Percentiles rank a stretch among this genome's conserved stretches.
phyloP scores from a whole-genome alignment of 1,140 invertebrate genomes.

The Atopsyche davidsoni region DNA sequence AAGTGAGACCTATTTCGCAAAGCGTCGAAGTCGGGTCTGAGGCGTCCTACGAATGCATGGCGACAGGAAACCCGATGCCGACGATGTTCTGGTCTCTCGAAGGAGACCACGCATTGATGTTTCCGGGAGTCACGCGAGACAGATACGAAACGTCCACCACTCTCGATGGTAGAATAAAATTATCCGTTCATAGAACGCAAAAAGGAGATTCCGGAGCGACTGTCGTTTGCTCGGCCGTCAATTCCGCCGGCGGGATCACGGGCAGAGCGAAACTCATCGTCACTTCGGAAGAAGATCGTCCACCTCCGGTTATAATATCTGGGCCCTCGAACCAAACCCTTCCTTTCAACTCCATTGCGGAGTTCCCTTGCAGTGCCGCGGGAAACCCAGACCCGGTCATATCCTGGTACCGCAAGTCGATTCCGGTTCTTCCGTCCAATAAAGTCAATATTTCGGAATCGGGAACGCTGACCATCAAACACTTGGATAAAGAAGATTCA shows the following conservation, averaged over 20 bases:
- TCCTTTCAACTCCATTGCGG: conserved; percentile 66
- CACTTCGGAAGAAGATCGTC: conserved; percentile 67
- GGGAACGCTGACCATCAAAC: conserved; percentile 68
- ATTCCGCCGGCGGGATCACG: conserved; percentile 72
- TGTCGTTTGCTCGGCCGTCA: conserved; percentile 75
- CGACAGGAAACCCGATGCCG: conserved; percentile 61
- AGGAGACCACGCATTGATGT: conserved; percentile 63
- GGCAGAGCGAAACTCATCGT: conserved; percentile 69
- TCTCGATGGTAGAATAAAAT: conserved; percentile 53
- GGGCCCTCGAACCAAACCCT: conserved; percentile 89
- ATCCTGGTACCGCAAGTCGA: conserved; percentile 79
- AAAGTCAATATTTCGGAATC: conserved; percentile 64
- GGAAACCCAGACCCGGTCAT: conserved; percentile 72
- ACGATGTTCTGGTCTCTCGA: conserved; percentile 74
- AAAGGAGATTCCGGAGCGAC: conserved; percentile 59
- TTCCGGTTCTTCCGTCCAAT: conserved; percentile 57
- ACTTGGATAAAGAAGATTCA: conserved; percentile 67
- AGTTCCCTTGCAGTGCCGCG: conserved; percentile 68
- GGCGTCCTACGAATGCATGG: conserved; percentile 63
- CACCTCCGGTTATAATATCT: conserved; percentile 81
- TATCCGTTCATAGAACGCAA: conserved; percentile 55
- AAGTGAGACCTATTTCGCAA: conserved; percentile 56
- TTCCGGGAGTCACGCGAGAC: conserved; percentile 56
- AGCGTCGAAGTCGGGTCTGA: conserved; percentile 59
- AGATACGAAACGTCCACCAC: conserved; percentile 56